Conservation (phyloP, 2,888 invertebrate genomes). For the Mythimna albipuncta region DNA sequence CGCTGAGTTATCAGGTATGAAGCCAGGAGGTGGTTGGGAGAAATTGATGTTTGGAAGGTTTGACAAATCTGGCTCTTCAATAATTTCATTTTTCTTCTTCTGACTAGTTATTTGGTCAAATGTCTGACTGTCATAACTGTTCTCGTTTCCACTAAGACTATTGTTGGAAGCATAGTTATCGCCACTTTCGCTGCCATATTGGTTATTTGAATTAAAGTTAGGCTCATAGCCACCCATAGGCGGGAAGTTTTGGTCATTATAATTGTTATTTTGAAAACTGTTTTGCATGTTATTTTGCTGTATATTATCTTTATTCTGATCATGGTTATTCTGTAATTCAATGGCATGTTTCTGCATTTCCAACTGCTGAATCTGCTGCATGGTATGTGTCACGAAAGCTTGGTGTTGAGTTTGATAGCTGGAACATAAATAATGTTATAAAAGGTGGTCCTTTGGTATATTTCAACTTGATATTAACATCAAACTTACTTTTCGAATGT, state of each 20-base stretch:
- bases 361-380: constrained; percentile 96
- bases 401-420: constrained; percentile 98
- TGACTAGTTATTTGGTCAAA: constrained; percentile 83
- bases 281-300: constrained; percentile 76
- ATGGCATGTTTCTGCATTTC: constrained; percentile 94
- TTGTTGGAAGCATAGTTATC: constrained; percentile 86
- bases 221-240: constrained; percentile 80
- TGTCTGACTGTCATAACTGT: constrained; percentile 86
- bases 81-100: constrained; percentile 74
- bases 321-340: constrained; percentile 88
- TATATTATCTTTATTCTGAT: constrained; percentile 77
- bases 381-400: constrained; percentile 97
- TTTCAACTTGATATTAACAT: constrained; percentile 40
- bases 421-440: constrained; percentile 60
- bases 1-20: constrained; percentile 75
- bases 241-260: constrained; percentile 80
- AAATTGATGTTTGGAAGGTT: constrained; percentile 86
- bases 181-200: constrained; percentile 84
- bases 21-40: constrained; percentile 88
- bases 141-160: constrained; percentile 88
- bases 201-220: constrained; percentile 79
- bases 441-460: constrained; percentile 17
- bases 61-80: constrained; percentile 80
- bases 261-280: constrained; percentile 80
- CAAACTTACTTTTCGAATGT: constrained; percentile 94